Base-by-base conservation (phyloP, 2,113 vertebrate genomes). In the Aramus guarauna region DNA sequence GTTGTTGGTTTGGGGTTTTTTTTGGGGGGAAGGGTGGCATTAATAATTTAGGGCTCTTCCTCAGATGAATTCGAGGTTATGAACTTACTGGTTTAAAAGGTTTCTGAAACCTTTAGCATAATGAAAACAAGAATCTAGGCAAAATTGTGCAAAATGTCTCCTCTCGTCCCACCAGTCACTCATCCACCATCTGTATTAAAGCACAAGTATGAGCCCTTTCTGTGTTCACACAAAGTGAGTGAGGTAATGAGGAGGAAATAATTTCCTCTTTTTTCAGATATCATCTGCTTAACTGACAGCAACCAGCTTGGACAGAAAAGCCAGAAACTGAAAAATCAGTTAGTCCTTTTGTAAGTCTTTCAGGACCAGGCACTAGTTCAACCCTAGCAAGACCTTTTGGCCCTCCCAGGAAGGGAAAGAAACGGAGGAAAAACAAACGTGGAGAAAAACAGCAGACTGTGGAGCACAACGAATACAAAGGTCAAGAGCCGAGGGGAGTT, bases 301-400 rank as follows among this genome's bases (percentile, higher is more conserved):
- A 1, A 52, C n/a, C 36, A 79, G 24, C 19, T 83, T 14, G 26
- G 83, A 64, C 9, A 80, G n/a, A 73, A 90, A 67, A 85, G 32
- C 18, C 71, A 96, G 69, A 90, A 87, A 67, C 27, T 36, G 66
- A 82, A 93, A 88, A 90, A 83, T 15, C 15, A 39, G 21, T 88
- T 80, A 83, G 14, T 88, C 9, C n/a, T 66, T 80, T 69, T 50
- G 36, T 29, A 80, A 41, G 83, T 69, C 9, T 41, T 92, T 86
- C 34, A 83, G 59, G 59, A 86, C 13, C 72, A 80, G 39, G 79
- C 72, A 91, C 6, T 50, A 66, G 19, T 77, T 96, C 71, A 85
- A 72, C 43, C 43, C 48, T 48, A 90, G 74, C 9, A 90, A 85
- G 91, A 92, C 34, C 72, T 97, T 92, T 93, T 91, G 73, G 41